Conservation (phyloP, 1,140 invertebrate species). For the Semibalanus balanoides region DNA sequence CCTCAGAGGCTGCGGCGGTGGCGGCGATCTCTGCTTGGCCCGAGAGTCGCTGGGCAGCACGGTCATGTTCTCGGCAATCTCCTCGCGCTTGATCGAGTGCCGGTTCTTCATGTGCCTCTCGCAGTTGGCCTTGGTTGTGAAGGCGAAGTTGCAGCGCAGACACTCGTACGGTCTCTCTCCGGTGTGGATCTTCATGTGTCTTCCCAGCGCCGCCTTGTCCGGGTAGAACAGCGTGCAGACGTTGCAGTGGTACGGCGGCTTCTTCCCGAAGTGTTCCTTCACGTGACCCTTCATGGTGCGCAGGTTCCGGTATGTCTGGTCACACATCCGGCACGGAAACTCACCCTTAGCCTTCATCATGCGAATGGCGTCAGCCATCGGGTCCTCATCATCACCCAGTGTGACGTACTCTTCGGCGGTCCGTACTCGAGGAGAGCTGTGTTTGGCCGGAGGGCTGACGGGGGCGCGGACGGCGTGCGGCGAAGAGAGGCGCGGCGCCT, state of each 20-base stretch:
- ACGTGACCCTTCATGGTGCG: conserved; percentile 79
- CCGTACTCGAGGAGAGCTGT: not conserved
- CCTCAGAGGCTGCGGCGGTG: no score
- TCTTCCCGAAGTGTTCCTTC: conserved; percentile 36
- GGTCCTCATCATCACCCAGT: not conserved
- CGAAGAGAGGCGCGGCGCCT: no score
- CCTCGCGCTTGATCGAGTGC: conserved; percentile 35
- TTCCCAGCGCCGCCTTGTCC: conserved; percentile 75
- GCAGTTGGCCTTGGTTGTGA: conserved; percentile 84
- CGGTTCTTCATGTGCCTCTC: conserved; percentile 53
- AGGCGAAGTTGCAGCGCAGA: conserved; percentile 81
- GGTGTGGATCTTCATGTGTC: conserved; percentile 84
- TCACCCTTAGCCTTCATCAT: conserved; percentile 67
- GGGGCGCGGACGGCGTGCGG: no score
- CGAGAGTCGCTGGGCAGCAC: not conserved
- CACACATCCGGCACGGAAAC: conserved; percentile 74
- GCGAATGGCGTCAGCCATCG: not conserved
- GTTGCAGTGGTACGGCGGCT: conserved; percentile 62
- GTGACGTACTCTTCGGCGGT: not conserved
- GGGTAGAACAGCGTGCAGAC: conserved; percentile 78
- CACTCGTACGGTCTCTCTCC: conserved; percentile 90
- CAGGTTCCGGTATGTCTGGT: conserved; percentile 69
- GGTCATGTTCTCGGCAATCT: not conserved
- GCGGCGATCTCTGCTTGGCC: no score
- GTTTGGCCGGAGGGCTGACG: not conserved